Evolutionary conservation across 1,140 invertebrate species (phyloP).

Genomic region (Drosophila busckii): DNA sequence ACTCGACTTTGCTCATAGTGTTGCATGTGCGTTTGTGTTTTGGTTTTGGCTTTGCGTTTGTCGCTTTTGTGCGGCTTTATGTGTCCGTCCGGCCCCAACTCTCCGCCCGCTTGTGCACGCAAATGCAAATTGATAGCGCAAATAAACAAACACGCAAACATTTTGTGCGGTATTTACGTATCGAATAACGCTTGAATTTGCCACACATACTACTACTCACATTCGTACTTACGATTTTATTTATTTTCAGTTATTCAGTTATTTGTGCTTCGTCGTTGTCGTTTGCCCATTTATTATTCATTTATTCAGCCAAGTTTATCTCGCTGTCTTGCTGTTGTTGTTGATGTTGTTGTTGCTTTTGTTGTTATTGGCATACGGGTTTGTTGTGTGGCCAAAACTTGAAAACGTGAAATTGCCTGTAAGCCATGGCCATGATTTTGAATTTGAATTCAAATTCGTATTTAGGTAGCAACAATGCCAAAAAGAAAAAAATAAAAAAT

Average conservation of each 20-base stretch:
- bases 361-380: slow-evolving; percentile 20
- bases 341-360: slow-evolving; percentile 6
- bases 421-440: slow-evolving; percentile 73
- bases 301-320: slow-evolving; percentile 73
- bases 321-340: slow-evolving; percentile 44
- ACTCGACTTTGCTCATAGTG: slow-evolving; percentile 14
- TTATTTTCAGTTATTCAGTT: slow-evolving; percentile 25
- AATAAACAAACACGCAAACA: slow-evolving; percentile 61
- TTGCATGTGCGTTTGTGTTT: slow-evolving; percentile 9
- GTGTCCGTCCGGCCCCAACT: slow-evolving; percentile 2
- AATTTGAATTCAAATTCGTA: slow-evolving; percentile 22
- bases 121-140: slow-evolving; percentile 57
- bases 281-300: slow-evolving; percentile 69
- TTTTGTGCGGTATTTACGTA: slow-evolving; percentile 50
- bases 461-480: slow-evolving; percentile 38
- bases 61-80: slow-evolving; percentile 5
- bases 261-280: slow-evolving; percentile 33
- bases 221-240: neutral
- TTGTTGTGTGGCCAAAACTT: slow-evolving; percentile 35
- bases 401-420: slow-evolving; percentile 70
- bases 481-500: slow-evolving; percentile 29
- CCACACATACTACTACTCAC: slow-evolving; percentile 33
- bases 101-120: neutral
- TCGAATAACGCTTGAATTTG: slow-evolving; percentile 54
- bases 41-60: slow-evolving; percentile 1